Evolutionary conservation across 2,113 vertebrate genomes (phyloP).

Genomic region (Orycteropus afer): DNA sequence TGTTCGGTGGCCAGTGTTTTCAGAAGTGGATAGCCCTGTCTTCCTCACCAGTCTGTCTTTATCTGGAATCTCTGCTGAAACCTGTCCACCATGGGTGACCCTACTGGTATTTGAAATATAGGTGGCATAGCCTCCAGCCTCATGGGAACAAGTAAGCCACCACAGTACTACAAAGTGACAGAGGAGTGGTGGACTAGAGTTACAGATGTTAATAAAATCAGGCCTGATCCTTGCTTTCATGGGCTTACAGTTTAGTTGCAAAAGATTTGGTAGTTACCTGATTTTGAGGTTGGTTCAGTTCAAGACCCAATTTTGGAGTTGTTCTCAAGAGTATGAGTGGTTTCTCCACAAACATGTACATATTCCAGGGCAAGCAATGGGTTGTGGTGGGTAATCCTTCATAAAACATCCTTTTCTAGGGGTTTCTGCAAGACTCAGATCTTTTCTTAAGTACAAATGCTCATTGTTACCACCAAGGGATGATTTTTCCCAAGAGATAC

Average conservation of each 20-base stretch:
- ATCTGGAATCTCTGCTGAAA: too few relatives aligned
- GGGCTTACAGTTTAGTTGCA: background rate
- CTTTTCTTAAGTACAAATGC: background rate
- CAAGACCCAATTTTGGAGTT: background rate
- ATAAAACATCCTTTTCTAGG: background rate
- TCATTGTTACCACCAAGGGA: background rate
- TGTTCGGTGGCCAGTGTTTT: too few relatives aligned
- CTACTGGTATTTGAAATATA: too few relatives aligned
- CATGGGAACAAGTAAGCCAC: too few relatives aligned
- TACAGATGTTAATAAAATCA: background rate
- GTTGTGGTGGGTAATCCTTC: background rate
- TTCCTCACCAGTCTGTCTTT: too few relatives aligned
- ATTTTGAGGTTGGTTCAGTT: constrained; percentile 26
- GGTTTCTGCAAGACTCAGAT: background rate
- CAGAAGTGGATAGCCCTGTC: too few relatives aligned
- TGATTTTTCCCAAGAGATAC: background rate
- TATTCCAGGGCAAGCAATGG: background rate
- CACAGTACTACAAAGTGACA: too few relatives aligned
- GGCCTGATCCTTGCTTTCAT: background rate
- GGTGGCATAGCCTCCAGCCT: too few relatives aligned
- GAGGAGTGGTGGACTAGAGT: too few relatives aligned
- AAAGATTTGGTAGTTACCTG: background rate
- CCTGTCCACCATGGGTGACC: too few relatives aligned
- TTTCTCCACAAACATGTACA: background rate
- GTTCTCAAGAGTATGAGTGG: background rate